Evolutionary conservation across 2,113 vertebrate species (phyloP).

Genomic region (Lampris incognitus): DNA sequence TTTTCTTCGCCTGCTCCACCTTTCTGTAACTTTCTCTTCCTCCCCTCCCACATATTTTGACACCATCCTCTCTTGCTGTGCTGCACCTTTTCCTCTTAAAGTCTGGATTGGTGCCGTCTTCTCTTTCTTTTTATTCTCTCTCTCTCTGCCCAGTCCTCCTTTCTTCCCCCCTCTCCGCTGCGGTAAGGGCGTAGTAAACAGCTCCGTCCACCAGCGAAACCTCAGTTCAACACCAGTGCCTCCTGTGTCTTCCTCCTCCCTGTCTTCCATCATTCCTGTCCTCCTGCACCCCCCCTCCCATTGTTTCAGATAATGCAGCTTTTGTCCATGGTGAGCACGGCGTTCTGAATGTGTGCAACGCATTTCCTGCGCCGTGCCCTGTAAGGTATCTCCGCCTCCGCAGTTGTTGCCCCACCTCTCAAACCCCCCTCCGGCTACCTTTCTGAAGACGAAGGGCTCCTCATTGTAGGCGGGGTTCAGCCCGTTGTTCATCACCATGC

Average conservation of each 20-base stretch:
- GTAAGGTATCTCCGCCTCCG: neutral
- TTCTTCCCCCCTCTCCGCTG: neutral
- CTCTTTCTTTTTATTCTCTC: neutral
- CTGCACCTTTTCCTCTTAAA: neutral
- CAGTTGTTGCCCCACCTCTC: neutral
- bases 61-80: neutral
- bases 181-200: neutral
- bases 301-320: neutral
- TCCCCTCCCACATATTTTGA: neutral
- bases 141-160: neutral
- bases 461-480: slow-evolving; percentile 98
- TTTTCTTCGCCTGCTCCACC: neutral
- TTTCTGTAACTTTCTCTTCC: neutral
- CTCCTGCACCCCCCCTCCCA: neutral
- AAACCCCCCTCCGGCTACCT: slow-evolving; percentile 79
- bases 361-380: neutral
- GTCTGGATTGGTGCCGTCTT: neutral
- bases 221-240: neutral
- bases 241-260: neutral
- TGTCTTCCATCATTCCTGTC: neutral
- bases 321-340: neutral
- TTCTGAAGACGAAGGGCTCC: slow-evolving; percentile 97
- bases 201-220: neutral
- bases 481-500: slow-evolving; percentile 99
- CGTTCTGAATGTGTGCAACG: rapidly evolving